Base-by-base conservation (phyloP, 2,113 vertebrate species). In the Tautogolabrus adspersus region DNA sequence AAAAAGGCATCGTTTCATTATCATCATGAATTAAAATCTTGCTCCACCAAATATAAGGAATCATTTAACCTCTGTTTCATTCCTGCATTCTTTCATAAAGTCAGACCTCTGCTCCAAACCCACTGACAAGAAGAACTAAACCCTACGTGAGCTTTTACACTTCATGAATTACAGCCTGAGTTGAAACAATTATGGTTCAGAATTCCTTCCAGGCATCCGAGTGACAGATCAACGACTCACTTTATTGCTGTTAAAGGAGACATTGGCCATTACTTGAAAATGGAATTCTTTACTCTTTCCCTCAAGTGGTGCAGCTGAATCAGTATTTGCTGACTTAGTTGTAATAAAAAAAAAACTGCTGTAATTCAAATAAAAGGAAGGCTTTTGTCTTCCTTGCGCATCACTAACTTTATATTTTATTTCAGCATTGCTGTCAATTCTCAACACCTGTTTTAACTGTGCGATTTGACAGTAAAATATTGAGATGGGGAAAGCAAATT, bases 151-250 rank as follows among this genome's bases (percentile, higher is more conserved):
- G 62, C 69, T 21, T 8, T 3, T 66, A 38, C 63, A 18, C 54
- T 16, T 34, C 76, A 87, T 78, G 78, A 82, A 84, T 70, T 82
- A 69, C 55, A 66, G 75, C 52, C 46, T 7, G 40, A 67, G 75
- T 69, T 78, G 78, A 81, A 82, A 86, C 79, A 80, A 73, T 84
- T 73, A 72, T 46, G 42, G 54, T 21, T 42, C 51, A 57, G 51
- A 81, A 83, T 82, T 79, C 81, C 79, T 87, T 6, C 65, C 0
- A 67, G 78, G 70, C 82, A 54, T 75, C 55, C 61, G 70, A 84
- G 63, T 80, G 79, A 55, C 83, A 78, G 66, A 87, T 64, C 87
- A 68, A 63, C 44, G 26, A 47, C 75, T 73, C 59, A 26, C 68
- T 76, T 70, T 70, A 78, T 76, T 56, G 57, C 73, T 57, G 38